Evolutionary conservation across 2,888 invertebrate genomes (phyloP).

Genomic region (Pyrochroa serraticornis): DNA sequence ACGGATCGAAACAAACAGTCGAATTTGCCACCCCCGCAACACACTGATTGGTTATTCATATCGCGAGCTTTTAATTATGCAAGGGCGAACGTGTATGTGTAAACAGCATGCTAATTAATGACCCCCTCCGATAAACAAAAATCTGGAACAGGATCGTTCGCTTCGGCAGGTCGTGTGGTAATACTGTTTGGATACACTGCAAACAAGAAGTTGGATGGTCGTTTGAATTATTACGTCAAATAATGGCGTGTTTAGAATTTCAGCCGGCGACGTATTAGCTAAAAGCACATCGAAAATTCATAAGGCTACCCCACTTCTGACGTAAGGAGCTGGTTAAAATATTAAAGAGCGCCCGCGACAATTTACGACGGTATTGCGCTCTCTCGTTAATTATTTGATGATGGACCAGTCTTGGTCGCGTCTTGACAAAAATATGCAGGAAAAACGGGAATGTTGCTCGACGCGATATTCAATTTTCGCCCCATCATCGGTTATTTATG

Average conservation of each 20-base stretch:
- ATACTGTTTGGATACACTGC: too few relatives aligned
- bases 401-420: background rate
- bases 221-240: conserved; percentile 16
- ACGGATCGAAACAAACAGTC: conserved; percentile 13
- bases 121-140: conserved; percentile 3
- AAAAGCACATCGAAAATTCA: conserved; percentile 22
- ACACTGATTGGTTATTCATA: conserved; percentile 17
- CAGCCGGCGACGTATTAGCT: conserved; percentile 18
- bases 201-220: conserved; percentile 1
- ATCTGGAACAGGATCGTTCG: background rate
- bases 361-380: background rate
- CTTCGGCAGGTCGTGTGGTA: too few relatives aligned
- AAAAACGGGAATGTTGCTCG: too few relatives aligned
- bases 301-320: conserved; percentile 13
- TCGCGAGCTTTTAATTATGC: conserved; percentile 9
- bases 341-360: conserved; percentile 3
- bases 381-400: background rate
- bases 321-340: conserved; percentile 11
- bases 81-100: conserved; percentile 8
- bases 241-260: conserved; percentile 8
- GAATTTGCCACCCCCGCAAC: conserved; percentile 8
- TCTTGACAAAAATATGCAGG: conserved; percentile 1
- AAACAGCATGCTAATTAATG: conserved; percentile 14
- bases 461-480: conserved; percentile 3
- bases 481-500: conserved; percentile 16